phyloP scores from a whole-genome alignment of 2,888 invertebrate genomes.

The Eilema griseolum region DNA sequence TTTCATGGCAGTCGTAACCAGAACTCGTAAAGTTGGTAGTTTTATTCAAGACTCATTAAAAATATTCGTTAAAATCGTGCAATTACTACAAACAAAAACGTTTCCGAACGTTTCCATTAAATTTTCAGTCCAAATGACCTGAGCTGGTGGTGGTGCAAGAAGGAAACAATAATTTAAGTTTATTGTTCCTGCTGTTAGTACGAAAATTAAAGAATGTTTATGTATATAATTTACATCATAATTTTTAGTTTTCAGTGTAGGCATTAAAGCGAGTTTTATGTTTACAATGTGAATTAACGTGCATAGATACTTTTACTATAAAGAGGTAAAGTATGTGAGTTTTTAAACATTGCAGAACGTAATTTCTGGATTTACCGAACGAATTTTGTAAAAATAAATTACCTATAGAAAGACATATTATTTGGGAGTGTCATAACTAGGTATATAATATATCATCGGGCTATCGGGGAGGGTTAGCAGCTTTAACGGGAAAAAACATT shows the following conservation, averaged over 20 bases:
- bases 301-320: background rate
- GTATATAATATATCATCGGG: too few species aligned
- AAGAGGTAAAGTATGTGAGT: too few species aligned
- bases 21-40: conserved; percentile 46
- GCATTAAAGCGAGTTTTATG: conserved; percentile 26
- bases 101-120: conserved; percentile 55
- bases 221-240: conserved; percentile 21
- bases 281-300: background rate
- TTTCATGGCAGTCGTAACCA: conserved; percentile 25
- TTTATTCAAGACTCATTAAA: conserved; percentile 64
- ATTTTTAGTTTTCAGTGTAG: conserved; percentile 38
- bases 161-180: conserved; percentile 29
- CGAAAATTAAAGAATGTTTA: conserved; percentile 23
- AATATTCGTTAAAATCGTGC: conserved; percentile 56
- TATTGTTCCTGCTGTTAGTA: conserved; percentile 27
- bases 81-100: conserved; percentile 61
- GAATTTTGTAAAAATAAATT: too few species aligned
- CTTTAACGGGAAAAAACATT: too few species aligned
- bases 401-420: too few species aligned
- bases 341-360: too few species aligned
- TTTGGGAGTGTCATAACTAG: too few species aligned
- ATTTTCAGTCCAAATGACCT: conserved; percentile 41
- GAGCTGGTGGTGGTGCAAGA: background rate
- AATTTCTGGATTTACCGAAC: too few species aligned
- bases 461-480: too few species aligned